These are phyloP conservation scores for Falco peregrinus DNA, from an alignment of 2,797 vertebrate genomes.

Conservation along the genomic window DNA sequence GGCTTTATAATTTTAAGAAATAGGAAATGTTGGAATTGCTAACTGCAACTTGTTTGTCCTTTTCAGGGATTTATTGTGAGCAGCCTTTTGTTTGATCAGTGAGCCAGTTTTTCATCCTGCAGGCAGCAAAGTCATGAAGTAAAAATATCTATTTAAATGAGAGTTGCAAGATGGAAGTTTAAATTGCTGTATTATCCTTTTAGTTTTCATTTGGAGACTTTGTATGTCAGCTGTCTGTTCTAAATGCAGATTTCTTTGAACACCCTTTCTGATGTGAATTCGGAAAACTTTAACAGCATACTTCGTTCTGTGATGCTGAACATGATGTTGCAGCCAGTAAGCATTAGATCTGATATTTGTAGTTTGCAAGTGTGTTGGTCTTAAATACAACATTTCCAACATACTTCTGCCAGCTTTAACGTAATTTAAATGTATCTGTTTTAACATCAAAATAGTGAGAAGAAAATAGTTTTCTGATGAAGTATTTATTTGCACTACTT, in stretches of 20 bases:
- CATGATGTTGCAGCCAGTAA: constrained; percentile 49
- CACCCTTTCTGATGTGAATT: constrained; percentile 32
- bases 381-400: constrained; percentile 50
- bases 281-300: not conserved
- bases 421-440: constrained; percentile 19
- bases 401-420: constrained; percentile 57
- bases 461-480: constrained; percentile 29
- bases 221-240: constrained; percentile 8
- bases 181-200: constrained; percentile 15
- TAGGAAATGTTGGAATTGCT: not conserved
- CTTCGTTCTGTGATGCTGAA: constrained; percentile 37
- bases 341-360: constrained; percentile 42
- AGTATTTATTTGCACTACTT: constrained; percentile 75
- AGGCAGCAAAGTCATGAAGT: constrained; percentile 17
- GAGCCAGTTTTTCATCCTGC: constrained; percentile 20
- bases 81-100: constrained; percentile 20
- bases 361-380: constrained; percentile 34
- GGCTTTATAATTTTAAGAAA: constrained; percentile 25
- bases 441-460: constrained; percentile 58
- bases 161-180: constrained; percentile 26
- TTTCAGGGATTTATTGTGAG: constrained; percentile 40
- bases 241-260: constrained; percentile 37
- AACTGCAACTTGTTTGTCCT: constrained; percentile 42
- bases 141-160: constrained; percentile 28
- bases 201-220: constrained; percentile 35